Evolutionary conservation across 2,888 invertebrate genomes (phyloP).

Genomic region (Molorchus minor): DNA sequence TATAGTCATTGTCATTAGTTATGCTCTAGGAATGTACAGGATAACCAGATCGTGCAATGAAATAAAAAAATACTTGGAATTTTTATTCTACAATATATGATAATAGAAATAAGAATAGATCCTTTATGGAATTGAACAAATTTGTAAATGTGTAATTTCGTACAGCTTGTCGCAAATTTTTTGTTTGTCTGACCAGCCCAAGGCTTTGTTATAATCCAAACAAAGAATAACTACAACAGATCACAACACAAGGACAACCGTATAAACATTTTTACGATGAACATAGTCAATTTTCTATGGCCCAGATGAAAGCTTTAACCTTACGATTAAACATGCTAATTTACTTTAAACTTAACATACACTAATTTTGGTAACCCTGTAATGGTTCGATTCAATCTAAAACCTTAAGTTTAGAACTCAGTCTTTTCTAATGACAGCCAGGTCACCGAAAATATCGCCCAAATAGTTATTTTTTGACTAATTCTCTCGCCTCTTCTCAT

Average conservation of each 20-base stretch:
- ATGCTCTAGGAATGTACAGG: too few species aligned
- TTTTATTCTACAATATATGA: too few species aligned
- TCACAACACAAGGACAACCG: conserved; percentile 21
- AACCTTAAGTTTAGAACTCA: conserved; percentile 23
- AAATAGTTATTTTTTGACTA: conserved; percentile 4
- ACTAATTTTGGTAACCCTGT: conserved; percentile 21
- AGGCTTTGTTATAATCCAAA: not conserved
- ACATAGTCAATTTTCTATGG: conserved; percentile 9
- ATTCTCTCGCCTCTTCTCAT: conserved; percentile 19
- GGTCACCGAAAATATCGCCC: conserved; percentile 4
- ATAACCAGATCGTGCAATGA: too few species aligned
- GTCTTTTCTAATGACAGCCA: conserved; percentile 18
- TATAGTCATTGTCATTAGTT: too few species aligned
- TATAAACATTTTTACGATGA: conserved; percentile 19
- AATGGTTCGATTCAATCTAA: conserved; percentile 8
- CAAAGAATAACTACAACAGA: conserved; percentile 17
- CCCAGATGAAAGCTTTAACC: conserved; percentile 17
- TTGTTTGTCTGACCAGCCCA: too few species aligned
- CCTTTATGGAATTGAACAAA: too few species aligned
- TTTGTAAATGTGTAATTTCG: too few species aligned
- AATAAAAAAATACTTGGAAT: too few species aligned
- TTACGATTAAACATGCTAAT: conserved; percentile 9
- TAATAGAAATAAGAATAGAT: too few species aligned
- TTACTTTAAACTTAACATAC: conserved; percentile 21
- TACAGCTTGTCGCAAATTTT: too few species aligned